phyloP scores from a whole-genome alignment of 2,797 vertebrate genomes.

The Myripristis jacobus region DNA sequence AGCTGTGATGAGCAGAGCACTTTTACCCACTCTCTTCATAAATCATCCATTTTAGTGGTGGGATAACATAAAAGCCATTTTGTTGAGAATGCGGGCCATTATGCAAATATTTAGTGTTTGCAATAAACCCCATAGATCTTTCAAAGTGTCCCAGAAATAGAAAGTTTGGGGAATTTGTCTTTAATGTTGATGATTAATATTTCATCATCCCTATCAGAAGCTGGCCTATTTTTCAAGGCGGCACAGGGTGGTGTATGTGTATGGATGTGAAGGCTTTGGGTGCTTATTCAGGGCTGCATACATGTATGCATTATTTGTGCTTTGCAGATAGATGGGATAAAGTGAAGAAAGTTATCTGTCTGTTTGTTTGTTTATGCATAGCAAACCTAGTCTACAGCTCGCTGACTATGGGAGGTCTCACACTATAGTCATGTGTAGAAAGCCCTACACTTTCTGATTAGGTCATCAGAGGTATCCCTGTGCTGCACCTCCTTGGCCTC shows the following conservation, averaged over 20 bases:
- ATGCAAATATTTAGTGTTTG: slow-evolving; percentile 82
- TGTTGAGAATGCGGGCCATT: slow-evolving; percentile 77
- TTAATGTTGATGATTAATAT: slow-evolving; percentile 82
- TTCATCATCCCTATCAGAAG: slow-evolving; percentile 76
- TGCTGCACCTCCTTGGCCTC: slow-evolving; percentile 33
- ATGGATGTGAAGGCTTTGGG: slow-evolving; percentile 21
- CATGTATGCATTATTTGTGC: slow-evolving; percentile 33
- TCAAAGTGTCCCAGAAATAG: slow-evolving; percentile 78
- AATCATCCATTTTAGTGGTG: slow-evolving; percentile 75
- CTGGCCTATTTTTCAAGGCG: slow-evolving; percentile 74
- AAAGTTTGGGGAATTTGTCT: slow-evolving; percentile 80
- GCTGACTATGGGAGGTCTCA: neutral
- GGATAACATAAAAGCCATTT: slow-evolving; percentile 77
- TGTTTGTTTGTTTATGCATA: slow-evolving; percentile 22
- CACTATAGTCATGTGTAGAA: slow-evolving; percentile 3
- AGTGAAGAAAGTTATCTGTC: slow-evolving; percentile 14
- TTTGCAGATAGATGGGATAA: slow-evolving; percentile 31
- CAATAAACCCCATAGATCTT: slow-evolving; percentile 79
- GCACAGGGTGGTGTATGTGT: slow-evolving; percentile 47
- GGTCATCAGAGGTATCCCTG: slow-evolving; percentile 1
- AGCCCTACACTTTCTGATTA: neutral
- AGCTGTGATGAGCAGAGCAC: slow-evolving; percentile 65
- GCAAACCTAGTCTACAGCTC: neutral
- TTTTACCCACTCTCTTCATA: slow-evolving; percentile 69
- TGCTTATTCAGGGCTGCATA: slow-evolving; percentile 35